Evolutionary conservation across 2,113 vertebrate species (phyloP).

Genomic region (Peromyscus polionotus): DNA sequence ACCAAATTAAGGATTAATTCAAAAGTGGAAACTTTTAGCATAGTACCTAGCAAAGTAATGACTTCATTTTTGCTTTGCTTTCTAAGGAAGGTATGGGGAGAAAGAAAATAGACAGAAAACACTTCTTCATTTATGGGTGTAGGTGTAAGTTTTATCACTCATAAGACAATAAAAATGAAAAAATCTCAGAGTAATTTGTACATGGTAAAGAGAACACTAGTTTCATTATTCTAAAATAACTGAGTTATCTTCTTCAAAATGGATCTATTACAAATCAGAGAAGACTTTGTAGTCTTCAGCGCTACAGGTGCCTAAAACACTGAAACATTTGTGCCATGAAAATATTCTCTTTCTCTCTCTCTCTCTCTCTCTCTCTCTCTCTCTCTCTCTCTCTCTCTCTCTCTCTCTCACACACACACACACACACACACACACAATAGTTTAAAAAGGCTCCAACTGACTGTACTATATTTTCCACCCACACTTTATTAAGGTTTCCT

Average conservation of each 20-base stretch:
- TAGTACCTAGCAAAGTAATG: neutral
- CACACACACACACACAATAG: neutral
- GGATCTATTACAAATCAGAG: neutral
- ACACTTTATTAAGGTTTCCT: neutral
- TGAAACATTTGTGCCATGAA: neutral
- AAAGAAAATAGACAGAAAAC: neutral
- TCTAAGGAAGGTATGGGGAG: neutral
- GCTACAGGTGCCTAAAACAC: neutral
- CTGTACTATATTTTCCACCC: neutral
- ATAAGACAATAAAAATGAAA: neutral
- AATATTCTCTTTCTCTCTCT: neutral
- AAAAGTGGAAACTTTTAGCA: slow-evolving; percentile 20
- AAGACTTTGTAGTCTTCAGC: neutral
- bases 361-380: too few relatives aligned
- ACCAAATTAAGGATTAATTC: slow-evolving; percentile 39
- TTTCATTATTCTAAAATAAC: neutral
- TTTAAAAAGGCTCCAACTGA: neutral
- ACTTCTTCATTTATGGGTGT: neutral
- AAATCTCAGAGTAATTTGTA: neutral
- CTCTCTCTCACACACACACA: too few relatives aligned
- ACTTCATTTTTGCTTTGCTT: neutral
- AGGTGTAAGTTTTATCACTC: neutral
- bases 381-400: too few relatives aligned
- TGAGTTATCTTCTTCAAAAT: neutral
- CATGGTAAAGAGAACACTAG: neutral